Evolutionary conservation across 2,113 vertebrate species (phyloP), one percentile per base, ranked within the genome.

Genomic region (Pomatorhinus ruficollis): DNA sequence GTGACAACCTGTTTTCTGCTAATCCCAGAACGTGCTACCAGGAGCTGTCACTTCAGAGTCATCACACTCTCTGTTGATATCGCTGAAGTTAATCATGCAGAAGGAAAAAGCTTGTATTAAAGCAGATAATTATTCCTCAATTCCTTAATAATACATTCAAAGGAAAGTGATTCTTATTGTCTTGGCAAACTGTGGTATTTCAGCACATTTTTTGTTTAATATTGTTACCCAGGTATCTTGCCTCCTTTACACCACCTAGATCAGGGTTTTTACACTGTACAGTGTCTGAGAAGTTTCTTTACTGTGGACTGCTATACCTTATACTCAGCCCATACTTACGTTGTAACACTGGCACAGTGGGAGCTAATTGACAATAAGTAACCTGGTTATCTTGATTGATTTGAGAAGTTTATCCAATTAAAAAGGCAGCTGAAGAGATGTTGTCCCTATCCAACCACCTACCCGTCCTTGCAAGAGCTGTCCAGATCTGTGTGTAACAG

Each of bases 1-100:
- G 60, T 90, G 88, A 95, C 90, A 96, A 95, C 88, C 92, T 93
- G 88, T 76, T 96, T 44, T 44, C n/a, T 96, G 83, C 76, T 96
- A 70, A 93, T 94, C 90, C 90, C 95, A 66, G 92, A 92, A 95
- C 39, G 69, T 93, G 95, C 95, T 92, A 95, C 92, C 75, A 64
- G 79, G 64, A 96, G 85, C 87, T 97, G 95, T 95, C 93, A 94
- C 83, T 88, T 90, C 71, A 70, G 95, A 92, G 85, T 68, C 95
- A 86, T 93, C 95, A 83, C 88, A 28, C 52, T 93, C 77, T 91
- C 83, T 94, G 92, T 93, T 96, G 95, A 93, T 91, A 95, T 27
- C 94, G 44, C 71, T 86, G 90, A 83, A 95, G 93, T 94, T 92
- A 96, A 94, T 92, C 93, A 87, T 53, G 85, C 92, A 95, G 88